Evolutionary conservation across 53 echinoderm and acorn worm species (phyloP), one percentile per base, ranked within the genome.

Genomic region (Patiria pectinifera): DNA sequence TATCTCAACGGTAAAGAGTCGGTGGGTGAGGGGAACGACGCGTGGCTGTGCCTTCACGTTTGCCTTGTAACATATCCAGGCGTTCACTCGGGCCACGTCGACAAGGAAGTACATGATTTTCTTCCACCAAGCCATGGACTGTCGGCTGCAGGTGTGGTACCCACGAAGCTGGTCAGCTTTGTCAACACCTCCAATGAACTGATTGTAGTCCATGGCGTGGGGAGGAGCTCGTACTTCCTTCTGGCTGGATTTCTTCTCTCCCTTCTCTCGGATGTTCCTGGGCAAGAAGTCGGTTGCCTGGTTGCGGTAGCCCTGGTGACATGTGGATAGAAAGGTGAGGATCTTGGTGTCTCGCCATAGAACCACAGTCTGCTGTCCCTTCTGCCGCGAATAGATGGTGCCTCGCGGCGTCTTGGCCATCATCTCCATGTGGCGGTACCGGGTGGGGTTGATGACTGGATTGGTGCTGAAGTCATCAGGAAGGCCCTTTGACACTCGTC

Each of bases 81-180:
- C 83, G 23, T 91, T 91, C 8, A 85, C 92, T 3, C 92, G 48
- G 21, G 74, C 75, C 21, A 76, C 77, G 59, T 92, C 92, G 3
- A 84, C 3, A 1, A 92, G 77, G 62, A 92, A 92, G 19, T 84
- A 92, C 16, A 92, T 35, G 18, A 92, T 16, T 58, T 79, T 80
- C 71, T 86, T 86, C 93, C 87, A 92, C 45, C 61, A 61, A 24
- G 19, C 58, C 48, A 62, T 78, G 22, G 80, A 45, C 80, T 85
- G 85, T 23, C 85, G 35, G 44, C 45, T 48, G 25, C 86, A 86
- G 69, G 86, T 44, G 21, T 80, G 86, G 80, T 92, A 87, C 0
- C 82, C 69, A 5, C 87, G 45, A 4, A 92, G 93, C 46, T 92
- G 93, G 71, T 92, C 78, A 4, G 87, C 87, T 15, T 87, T 78